Percentiles rank a stretch among this genome's conserved stretches.
Conservation (phyloP, 2,113 vertebrate genomes). For the Thunnus thynnus region DNA sequence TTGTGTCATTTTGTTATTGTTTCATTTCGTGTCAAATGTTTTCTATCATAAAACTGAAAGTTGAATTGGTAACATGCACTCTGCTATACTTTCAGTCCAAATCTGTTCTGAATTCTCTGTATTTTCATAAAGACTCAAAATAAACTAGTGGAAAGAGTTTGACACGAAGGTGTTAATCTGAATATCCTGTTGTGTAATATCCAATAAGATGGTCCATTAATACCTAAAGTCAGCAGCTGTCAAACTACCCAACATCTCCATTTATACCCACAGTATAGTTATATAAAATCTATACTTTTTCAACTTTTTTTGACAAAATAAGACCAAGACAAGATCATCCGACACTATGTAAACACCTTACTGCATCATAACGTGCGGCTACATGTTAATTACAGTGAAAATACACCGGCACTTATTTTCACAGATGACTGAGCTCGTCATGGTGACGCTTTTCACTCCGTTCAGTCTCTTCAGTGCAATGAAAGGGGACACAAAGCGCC, state of each 20-base stretch:
- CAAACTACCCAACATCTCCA: neutral
- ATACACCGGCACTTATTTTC: conserved; percentile 81
- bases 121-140: neutral
- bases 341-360: conserved; percentile 69
- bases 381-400: conserved; percentile 81
- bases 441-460: conserved; percentile 81
- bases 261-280: neutral
- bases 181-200: conserved; percentile 21
- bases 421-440: conserved; percentile 86
- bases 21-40: conserved; percentile 45
- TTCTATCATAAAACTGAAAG: conserved; percentile 29
- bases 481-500: conserved; percentile 75
- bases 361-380: conserved; percentile 77
- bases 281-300: neutral
- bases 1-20: conserved; percentile 8
- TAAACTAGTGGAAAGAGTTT: neutral
- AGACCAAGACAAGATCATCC: conserved; percentile 40
- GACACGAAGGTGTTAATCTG: conserved; percentile 41
- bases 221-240: conserved; percentile 4
- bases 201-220: conserved; percentile 37
- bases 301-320: conserved; percentile 22
- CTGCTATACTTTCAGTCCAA: neutral
- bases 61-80: neutral
- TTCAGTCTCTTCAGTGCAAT: conserved; percentile 75
- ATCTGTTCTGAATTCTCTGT: conserved; percentile 33